Percentiles rank a stretch among this genome's conserved stretches.
These are phyloP conservation scores for Anoplophora glabripennis DNA, from an alignment of 1,140 invertebrate genomes.

Conservation along the genomic window DNA sequence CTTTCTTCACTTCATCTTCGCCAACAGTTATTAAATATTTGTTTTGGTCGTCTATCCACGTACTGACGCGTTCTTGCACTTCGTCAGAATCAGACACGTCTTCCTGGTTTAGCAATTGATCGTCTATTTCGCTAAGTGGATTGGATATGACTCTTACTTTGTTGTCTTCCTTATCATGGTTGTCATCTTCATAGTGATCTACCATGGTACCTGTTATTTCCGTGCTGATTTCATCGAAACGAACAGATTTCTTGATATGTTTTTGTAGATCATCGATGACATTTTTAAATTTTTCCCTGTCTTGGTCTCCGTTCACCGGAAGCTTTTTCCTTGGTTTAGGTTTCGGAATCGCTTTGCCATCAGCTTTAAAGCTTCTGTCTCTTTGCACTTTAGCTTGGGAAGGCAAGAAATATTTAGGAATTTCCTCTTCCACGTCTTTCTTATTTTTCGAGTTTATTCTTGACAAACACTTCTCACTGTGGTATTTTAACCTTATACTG, in stretches of 20 bases:
- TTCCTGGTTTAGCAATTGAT: constrained; percentile 5
- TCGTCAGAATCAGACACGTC: constrained; percentile 24
- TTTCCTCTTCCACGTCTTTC: constrained; percentile 28
- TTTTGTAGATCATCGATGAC: constrained; percentile 38
- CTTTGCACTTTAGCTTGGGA: constrained; percentile 27
- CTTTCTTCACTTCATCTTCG: constrained; percentile 8
- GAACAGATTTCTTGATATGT: constrained; percentile 41
- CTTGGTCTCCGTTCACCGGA: neutral
- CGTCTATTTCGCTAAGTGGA: constrained; percentile 21
- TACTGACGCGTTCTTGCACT: constrained; percentile 30
- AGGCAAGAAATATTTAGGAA: constrained; percentile 35
- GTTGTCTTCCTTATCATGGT: constrained; percentile 15
- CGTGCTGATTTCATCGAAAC: constrained; percentile 38
- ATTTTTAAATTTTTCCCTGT: constrained; percentile 25
- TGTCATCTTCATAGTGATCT: constrained; percentile 1
- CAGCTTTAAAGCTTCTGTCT: constrained; percentile 14
- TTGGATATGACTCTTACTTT: constrained; percentile 25
- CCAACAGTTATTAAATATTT: constrained; percentile 27
- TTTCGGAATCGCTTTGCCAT: constrained; percentile 21
- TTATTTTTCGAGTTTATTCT: constrained; percentile 40
- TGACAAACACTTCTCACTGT: constrained; percentile 45
- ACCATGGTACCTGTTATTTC: constrained; percentile 18
- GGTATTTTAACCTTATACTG: constrained; percentile 41
- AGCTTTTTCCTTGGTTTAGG: constrained; percentile 37
- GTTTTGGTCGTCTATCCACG: constrained; percentile 45